phyloP scores from a whole-genome alignment of 2,888 invertebrate species.

The Lasioglossum villosulum region DNA sequence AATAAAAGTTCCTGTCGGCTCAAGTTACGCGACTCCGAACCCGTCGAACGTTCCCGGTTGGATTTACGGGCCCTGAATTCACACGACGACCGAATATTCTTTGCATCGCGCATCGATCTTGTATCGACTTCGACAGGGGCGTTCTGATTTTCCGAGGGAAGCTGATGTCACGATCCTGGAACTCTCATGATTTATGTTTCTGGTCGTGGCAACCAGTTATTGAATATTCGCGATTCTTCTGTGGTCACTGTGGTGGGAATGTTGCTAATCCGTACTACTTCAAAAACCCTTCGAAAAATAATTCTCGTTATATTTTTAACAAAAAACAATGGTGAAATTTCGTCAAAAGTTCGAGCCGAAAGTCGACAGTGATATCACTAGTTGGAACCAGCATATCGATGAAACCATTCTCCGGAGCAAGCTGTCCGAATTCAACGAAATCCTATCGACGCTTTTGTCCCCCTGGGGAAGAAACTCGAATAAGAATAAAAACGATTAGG shows the following conservation, averaged over 20 bases:
- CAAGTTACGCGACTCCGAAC: not conserved
- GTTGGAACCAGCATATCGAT: too few species aligned
- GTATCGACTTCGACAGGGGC: not conserved
- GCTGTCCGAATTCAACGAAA: not conserved
- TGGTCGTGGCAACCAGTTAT: not conserved
- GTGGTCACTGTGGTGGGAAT: not conserved
- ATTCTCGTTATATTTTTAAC: not conserved
- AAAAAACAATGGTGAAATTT: not conserved
- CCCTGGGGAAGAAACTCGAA: not conserved
- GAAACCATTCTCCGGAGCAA: not conserved
- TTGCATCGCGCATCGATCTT: not conserved
- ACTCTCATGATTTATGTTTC: not conserved
- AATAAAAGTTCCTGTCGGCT: constrained; percentile 36
- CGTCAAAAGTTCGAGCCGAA: not conserved
- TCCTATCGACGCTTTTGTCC: not conserved
- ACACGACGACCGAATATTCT: not conserved
- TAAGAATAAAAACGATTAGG: constrained; percentile 29
- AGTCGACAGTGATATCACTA: not conserved
- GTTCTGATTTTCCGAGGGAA: not conserved
- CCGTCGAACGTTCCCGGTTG: not conserved
- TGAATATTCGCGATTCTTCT: not conserved
- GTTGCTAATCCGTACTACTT: not conserved
- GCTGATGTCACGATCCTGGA: not conserved
- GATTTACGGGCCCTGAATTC: not conserved
- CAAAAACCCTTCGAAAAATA: not conserved